These are phyloP conservation scores for Aselliscus stoliczkanus DNA, from an alignment of 2,797 vertebrate genomes.

Conservation along the genomic window DNA sequence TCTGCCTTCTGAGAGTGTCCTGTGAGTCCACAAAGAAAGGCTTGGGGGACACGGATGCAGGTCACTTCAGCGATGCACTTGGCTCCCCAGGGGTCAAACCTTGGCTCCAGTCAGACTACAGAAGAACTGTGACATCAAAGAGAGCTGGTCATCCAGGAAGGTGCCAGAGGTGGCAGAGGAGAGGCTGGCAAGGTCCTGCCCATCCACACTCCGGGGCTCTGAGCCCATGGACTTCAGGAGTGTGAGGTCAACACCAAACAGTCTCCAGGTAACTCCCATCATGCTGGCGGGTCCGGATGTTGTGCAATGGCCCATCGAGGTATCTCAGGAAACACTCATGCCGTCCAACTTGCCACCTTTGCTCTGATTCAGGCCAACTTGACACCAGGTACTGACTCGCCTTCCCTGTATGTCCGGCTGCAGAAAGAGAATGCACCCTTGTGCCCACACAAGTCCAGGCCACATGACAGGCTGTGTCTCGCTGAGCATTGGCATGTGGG, in stretches of 20 bases:
- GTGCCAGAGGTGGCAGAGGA: accelerated
- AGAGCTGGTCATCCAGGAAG: not conserved
- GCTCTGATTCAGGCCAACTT: not conserved
- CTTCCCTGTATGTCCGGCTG: not conserved
- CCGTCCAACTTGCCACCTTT: not conserved
- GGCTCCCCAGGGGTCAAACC: not conserved
- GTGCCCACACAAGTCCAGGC: not conserved
- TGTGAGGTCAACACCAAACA: not conserved
- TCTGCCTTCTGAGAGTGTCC: not conserved
- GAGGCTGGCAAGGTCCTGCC: no score
- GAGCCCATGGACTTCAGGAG: not conserved
- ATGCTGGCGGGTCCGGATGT: accelerated
- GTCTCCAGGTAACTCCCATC: not conserved
- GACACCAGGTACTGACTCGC: not conserved
- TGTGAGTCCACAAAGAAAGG: accelerated
- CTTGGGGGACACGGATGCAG: accelerated
- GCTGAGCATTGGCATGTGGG: not conserved
- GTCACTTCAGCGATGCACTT: accelerated
- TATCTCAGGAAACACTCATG: not conserved
- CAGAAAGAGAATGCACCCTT: accelerated
- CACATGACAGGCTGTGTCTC: accelerated
- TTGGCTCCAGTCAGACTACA: not conserved
- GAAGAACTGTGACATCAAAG: not conserved
- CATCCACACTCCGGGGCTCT: accelerated
- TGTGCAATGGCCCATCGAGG: accelerated